Percentiles rank a stretch among this genome's conserved stretches.
Evolutionary conservation across 2,888 invertebrate species (phyloP).

Genomic region (Eupeodes latifasciatus): DNA sequence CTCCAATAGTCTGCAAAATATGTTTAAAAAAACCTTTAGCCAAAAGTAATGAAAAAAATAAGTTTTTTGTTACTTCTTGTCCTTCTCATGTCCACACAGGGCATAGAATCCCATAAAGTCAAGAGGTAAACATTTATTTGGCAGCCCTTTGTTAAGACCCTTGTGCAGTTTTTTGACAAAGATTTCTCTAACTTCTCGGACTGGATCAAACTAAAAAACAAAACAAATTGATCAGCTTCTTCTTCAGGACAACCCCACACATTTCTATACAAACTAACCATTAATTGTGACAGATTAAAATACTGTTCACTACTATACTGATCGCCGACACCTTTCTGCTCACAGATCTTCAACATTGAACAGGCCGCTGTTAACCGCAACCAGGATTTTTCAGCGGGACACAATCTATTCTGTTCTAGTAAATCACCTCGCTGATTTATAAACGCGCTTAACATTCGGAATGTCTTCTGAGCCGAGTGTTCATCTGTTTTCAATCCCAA

Average conservation of each 20-base stretch:
- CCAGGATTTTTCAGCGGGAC: constrained; percentile 96
- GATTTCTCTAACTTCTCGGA: constrained; percentile 93
- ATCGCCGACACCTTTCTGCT: constrained; percentile 97
- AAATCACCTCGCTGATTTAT: constrained; percentile 96
- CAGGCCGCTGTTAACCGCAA: constrained; percentile 95
- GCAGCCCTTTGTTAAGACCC: constrained; percentile 92
- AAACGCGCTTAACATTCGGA: constrained; percentile 96
- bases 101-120: constrained; percentile 99
- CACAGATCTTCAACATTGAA: constrained; percentile 98
- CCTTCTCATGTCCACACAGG: constrained; percentile 94
- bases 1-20: constrained; percentile 80
- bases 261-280: constrained; percentile 86
- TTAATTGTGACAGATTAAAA: constrained; percentile 95
- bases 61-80: constrained; percentile 87
- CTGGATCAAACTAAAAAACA: constrained; percentile 87
- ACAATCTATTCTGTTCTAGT: constrained; percentile 89
- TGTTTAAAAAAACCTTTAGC: background rate
- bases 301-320: constrained; percentile 97
- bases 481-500: constrained; percentile 95
- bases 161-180: constrained; percentile 97
- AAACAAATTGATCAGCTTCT: background rate
- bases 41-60: background rate
- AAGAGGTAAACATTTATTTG: constrained; percentile 95
- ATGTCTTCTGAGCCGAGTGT: constrained; percentile 95
- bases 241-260: background rate